Evolutionary conservation across 30 jellyfish, hydroid and myxozoan genomes (phyloP), one percentile per base, ranked within the genome.

Genomic region (Nemopilema nomurai): DNA sequence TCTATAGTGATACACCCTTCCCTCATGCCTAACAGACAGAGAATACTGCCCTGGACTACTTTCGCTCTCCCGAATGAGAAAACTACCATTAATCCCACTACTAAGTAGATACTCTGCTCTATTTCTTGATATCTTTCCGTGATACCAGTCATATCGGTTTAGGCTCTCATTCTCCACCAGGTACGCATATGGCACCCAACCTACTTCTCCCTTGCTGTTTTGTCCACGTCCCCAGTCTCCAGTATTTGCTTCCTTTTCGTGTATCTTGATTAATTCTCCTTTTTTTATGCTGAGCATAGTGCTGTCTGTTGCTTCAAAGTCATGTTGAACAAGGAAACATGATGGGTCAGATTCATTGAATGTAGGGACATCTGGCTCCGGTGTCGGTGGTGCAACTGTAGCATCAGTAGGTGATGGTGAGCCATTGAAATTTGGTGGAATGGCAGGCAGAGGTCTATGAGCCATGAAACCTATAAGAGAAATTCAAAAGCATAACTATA

Each of bases 41-140:
- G 98, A 93, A 90, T 93, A 96, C 76, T 89, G 97, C 22, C 98
- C 98, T 0, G 90, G 93, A 25, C 97, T 87, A 65, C 98, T 93
- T 76, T 93, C 98, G 73, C 98, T 93, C 72, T 93, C 98, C 9
- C 98, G 90, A 49, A 93, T 84, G 67, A 93, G 85, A 63, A 74
- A 93, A 49, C 98, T 93, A 0, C 98, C 98, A 81, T 93, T 93
- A 1, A 93, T 93, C 16, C 98, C 98, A 74, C 98, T 93, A 64
- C 93, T 93, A 13, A 93, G 83, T 8, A 93, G 88, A 78, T 93
- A 93, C 41, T 93, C 98, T 16, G 98, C 98, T 20, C 97, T 71
- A 84, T 93, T 93, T 53, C 98, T 79, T 20, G 98, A 89, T 20
- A 93, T 93, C 64, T 83, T 84, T 8, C 98, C 98, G 72, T 89